These are phyloP conservation scores for Nebria brevicollis DNA, from an alignment of 2,888 invertebrate species.

Conservation along the genomic window DNA sequence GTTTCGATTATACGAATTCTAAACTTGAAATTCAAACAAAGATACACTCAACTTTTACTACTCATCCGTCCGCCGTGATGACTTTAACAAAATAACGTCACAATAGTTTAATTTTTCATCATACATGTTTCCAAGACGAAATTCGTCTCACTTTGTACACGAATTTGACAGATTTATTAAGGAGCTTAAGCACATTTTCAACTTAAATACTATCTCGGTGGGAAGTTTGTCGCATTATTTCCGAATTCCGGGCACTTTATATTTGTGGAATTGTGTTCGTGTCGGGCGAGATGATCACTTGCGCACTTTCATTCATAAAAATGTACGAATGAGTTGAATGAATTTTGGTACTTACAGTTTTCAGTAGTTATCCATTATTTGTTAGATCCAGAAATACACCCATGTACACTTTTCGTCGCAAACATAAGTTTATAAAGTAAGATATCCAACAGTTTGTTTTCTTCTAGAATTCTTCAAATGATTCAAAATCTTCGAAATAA, in stretches of 20 bases:
- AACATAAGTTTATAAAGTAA: conserved; percentile 4
- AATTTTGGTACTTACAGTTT: conserved; percentile 9
- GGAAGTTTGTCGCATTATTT: conserved; percentile 10
- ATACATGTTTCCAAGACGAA: conserved; percentile 18
- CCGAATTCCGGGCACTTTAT: conserved; percentile 3
- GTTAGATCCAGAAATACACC: conserved; percentile 33
- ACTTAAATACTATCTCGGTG: conserved; percentile 18
- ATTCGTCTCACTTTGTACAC: conserved; percentile 31
- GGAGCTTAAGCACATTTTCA: conserved; percentile 28
- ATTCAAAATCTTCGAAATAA: too few relatives aligned
- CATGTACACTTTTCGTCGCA: conserved; percentile 25
- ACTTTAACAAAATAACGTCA: too few relatives aligned
- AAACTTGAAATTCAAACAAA: conserved; percentile 42
- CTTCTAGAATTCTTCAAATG: too few relatives aligned
- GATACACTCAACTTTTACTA: conserved; percentile 22
- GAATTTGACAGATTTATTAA: conserved; percentile 41
- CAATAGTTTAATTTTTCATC: too few relatives aligned
- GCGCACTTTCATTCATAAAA: conserved; percentile 35
- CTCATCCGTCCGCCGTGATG: conserved; percentile 9
- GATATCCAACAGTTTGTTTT: background rate
- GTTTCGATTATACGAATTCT: conserved; percentile 9
- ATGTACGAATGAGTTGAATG: conserved; percentile 19
- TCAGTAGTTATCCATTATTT: conserved; percentile 42
- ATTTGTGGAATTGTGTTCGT: background rate
- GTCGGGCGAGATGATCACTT: background rate